Evolutionary conservation across 2,888 invertebrate species (phyloP), one percentile per base, ranked within the genome.

Genomic region (Epinotia brunnichana): DNA sequence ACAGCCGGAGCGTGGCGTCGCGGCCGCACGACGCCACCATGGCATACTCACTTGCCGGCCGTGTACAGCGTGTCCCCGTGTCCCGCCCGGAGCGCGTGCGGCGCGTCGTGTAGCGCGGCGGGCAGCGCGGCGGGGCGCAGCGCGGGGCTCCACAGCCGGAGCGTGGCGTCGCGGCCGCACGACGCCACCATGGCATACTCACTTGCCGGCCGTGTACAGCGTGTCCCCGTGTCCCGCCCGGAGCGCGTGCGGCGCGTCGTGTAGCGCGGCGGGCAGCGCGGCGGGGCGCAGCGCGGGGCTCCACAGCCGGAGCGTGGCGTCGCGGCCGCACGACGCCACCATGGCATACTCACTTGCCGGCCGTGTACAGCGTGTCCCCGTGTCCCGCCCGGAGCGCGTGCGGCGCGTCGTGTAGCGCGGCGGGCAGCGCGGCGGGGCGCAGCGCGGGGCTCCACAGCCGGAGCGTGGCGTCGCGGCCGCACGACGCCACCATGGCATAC

Each of bases 281-380:
- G 80, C 84, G 59, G 88, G 81, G 73, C 96, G 96, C 75, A 95
- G 95, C 66, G 95, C 95, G 0, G 94, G 89, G 82, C 95, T 94
- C 97, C 97, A 97, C 79, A 96, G 92, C 78, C 97, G 96, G 77
- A 97, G 92, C 77, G 95, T 92, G 39, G 96, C 97, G 82, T 95
- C 96, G 44, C 97, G 95, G 77, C 97, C 97, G 76, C 96, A 96
- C 79, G 96, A 96, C 74, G 96, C 93, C 82, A 97, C 90, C 63
- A 95, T 86, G n/a, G 83, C 87, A n/a, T n/a, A n/a, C n/a, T n/a
- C n/a, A n/a, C n/a, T n/a, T 62, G 17, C 97, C 96, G 48, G 97
- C 97, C 44, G 97, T 97, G 88, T 97, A 97, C 74, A 97, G 77
- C 9, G 82, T 74, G 2, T 74, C 19, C 1, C 62, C 80, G 75